phyloP scores from a whole-genome alignment of 2,888 invertebrate species.

The Orthosia cruda region DNA sequence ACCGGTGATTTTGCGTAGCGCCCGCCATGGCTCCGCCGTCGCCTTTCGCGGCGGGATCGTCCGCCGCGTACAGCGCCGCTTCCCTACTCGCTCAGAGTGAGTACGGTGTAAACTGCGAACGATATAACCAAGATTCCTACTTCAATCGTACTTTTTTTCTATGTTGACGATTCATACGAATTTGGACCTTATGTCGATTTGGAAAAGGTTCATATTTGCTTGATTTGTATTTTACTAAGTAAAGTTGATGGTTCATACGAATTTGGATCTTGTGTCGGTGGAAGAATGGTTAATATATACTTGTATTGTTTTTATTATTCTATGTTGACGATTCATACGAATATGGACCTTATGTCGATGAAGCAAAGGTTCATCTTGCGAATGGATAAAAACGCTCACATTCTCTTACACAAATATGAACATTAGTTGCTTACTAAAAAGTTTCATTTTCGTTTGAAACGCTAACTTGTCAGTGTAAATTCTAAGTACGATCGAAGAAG shows the following conservation, averaged over 20 bases:
- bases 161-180: neutral
- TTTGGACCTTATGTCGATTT: neutral
- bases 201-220: neutral
- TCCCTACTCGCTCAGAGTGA: constrained; percentile 97
- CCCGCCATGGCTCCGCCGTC: constrained; percentile 73
- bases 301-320: too few relatives aligned
- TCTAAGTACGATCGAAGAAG: neutral
- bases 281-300: too few relatives aligned
- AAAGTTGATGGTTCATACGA: too few relatives aligned
- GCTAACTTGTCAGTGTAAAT: neutral
- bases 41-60: constrained; percentile 85
- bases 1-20: constrained; percentile 71
- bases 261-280: too few relatives aligned
- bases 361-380: neutral
- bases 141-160: neutral
- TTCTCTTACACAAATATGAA: neutral
- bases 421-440: neutral
- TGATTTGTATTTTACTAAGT: too few relatives aligned
- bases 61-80: constrained; percentile 93
- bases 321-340: neutral
- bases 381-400: neutral
- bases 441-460: constrained; percentile 1
- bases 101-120: constrained; percentile 81
- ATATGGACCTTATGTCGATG: neutral
- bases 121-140: neutral